Evolutionary conservation across 2,888 invertebrate species (phyloP).

Genomic region (Perizoma affinitatum): DNA sequence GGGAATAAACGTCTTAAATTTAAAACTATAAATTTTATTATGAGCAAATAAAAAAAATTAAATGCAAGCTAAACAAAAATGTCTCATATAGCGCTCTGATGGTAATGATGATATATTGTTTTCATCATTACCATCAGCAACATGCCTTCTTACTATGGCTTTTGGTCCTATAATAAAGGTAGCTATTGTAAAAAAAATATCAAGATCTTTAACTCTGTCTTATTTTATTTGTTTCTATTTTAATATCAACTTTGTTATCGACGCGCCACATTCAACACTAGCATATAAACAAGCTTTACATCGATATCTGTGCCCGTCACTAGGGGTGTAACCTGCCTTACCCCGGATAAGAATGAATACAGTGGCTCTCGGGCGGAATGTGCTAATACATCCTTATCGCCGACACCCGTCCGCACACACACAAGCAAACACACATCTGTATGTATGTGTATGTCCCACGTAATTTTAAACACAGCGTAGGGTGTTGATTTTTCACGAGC

Average conservation of each 20-base stretch:
- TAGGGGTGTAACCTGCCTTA: conserved; percentile 82
- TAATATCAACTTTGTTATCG: conserved; percentile 6
- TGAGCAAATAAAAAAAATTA: too few relatives aligned
- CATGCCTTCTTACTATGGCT: too few relatives aligned
- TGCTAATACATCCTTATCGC: conserved; percentile 83
- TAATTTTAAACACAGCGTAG: conserved; percentile 22
- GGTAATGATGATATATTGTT: too few relatives aligned
- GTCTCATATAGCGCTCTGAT: too few relatives aligned
- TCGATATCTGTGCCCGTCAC: conserved; percentile 52
- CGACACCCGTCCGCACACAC: conserved; percentile 55
- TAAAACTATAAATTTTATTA: too few relatives aligned
- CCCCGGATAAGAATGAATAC: conserved; percentile 82
- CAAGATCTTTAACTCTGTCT: too few relatives aligned
- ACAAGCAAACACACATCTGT: conserved; percentile 43
- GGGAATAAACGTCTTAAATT: too few relatives aligned
- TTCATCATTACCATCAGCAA: too few relatives aligned
- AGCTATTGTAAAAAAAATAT: neutral
- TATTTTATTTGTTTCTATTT: neutral
- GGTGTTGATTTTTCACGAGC: conserved; percentile 30
- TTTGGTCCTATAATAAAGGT: too few relatives aligned
- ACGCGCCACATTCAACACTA: conserved; percentile 24
- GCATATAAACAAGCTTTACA: conserved; percentile 37
- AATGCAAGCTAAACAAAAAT: too few relatives aligned
- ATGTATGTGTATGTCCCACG: conserved; percentile 17
- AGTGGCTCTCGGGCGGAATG: conserved; percentile 78